Conservation (phyloP, 2,797 vertebrate genomes). For the Agapornis canus region DNA sequence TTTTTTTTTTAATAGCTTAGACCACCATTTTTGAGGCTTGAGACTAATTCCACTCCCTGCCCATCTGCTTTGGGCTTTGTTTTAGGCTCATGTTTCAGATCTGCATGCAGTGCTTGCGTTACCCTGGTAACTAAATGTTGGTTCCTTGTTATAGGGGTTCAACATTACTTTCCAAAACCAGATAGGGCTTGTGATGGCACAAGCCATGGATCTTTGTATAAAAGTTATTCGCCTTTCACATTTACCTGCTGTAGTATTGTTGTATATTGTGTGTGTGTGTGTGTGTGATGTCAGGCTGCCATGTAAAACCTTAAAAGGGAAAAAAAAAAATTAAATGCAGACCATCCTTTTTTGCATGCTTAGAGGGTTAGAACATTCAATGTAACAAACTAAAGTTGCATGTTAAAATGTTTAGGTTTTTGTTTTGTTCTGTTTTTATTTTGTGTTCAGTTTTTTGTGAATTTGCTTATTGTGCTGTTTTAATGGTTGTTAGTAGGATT, state of each 20-base stretch:
- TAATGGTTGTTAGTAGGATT: slow-evolving; percentile 81
- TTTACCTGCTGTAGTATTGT: slow-evolving; percentile 87
- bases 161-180: slow-evolving; percentile 78
- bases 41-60: slow-evolving; percentile 71
- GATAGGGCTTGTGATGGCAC: slow-evolving; percentile 80
- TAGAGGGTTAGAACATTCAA: slow-evolving; percentile 78
- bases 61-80: slow-evolving; percentile 74
- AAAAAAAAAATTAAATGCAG: slow-evolving; percentile 72
- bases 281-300: slow-evolving; percentile 84
- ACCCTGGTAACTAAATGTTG: slow-evolving; percentile 78
- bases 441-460: slow-evolving; percentile 83
- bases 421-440: slow-evolving; percentile 74
- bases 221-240: slow-evolving; percentile 81
- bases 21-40: slow-evolving; percentile 65
- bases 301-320: slow-evolving; percentile 78
- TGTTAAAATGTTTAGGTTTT: slow-evolving; percentile 82
- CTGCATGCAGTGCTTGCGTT: slow-evolving; percentile 82
- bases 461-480: slow-evolving; percentile 83
- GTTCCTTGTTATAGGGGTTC: slow-evolving; percentile 75
- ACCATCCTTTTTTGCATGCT: slow-evolving; percentile 65
- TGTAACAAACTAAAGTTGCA: slow-evolving; percentile 88
- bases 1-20: slow-evolving; percentile 45
- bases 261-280: slow-evolving; percentile 77
- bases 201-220: slow-evolving; percentile 82
- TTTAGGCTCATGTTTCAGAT: slow-evolving; percentile 82